Evolutionary conservation across 1,140 invertebrate species (phyloP).

Genomic region (Atta colombica): DNA sequence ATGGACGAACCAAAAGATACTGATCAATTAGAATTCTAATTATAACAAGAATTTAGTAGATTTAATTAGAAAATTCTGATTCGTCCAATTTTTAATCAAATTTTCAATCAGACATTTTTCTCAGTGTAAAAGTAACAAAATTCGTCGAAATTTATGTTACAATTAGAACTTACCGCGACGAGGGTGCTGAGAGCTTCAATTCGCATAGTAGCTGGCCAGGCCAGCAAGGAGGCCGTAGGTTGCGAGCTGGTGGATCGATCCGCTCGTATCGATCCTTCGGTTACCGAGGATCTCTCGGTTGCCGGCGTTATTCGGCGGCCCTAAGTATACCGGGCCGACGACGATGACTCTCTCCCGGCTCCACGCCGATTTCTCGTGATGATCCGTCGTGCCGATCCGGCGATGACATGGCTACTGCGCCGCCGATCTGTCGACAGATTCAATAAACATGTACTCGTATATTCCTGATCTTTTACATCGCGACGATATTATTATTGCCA

Average conservation of each 20-base stretch:
- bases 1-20: too few species aligned
- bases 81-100: too few species aligned
- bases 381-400: slow-evolving; percentile 73
- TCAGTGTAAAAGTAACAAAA: not conserved
- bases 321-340: slow-evolving; percentile 64
- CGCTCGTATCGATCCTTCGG: slow-evolving; percentile 78
- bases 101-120: too few species aligned
- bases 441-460: slow-evolving; percentile 10
- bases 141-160: not conserved
- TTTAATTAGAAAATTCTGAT: too few species aligned
- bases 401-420: slow-evolving; percentile 77
- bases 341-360: slow-evolving; percentile 76
- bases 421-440: slow-evolving; percentile 63
- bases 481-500: slow-evolving; percentile 20
- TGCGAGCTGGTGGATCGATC: slow-evolving; percentile 80
- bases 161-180: slow-evolving; percentile 83
- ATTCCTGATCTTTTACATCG: not conserved
- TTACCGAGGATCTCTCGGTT: slow-evolving; percentile 35
- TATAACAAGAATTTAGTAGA: too few species aligned
- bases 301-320: slow-evolving; percentile 56
- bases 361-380: slow-evolving; percentile 77
- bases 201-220: slow-evolving; percentile 87
- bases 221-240: slow-evolving; percentile 85
- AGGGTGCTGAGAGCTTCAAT: slow-evolving; percentile 86
- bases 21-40: too few species aligned